phyloP scores from a whole-genome alignment of 1,140 invertebrate species.

The Drosophila leontia region DNA sequence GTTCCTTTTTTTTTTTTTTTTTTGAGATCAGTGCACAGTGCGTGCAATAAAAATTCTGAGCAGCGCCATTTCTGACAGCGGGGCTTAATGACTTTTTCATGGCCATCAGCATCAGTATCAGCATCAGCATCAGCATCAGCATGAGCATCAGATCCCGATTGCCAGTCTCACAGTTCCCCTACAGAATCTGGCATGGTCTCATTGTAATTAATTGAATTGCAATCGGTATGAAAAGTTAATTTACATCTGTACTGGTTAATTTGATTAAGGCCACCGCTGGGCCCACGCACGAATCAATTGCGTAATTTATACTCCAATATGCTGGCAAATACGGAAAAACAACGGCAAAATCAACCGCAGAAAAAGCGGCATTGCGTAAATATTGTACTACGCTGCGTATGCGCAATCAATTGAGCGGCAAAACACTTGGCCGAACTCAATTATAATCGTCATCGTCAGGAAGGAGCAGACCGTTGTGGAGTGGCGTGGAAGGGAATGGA shows the following conservation, averaged over 20 bases:
- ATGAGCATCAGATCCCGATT: conserved; percentile 2
- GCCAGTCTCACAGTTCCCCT: background rate
- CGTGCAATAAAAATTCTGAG: conserved; percentile 54
- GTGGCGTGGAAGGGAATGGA: conserved; percentile 1
- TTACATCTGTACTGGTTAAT: conserved; percentile 77
- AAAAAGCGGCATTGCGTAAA: conserved; percentile 48
- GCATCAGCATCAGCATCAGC: conserved; percentile 1
- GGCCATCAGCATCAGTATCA: conserved; percentile 20
- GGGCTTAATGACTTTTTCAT: conserved; percentile 58
- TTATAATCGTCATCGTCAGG: conserved; percentile 53
- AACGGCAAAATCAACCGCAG: conserved; percentile 36
- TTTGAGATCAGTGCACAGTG: conserved; percentile 64
- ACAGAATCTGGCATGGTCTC: conserved; percentile 29
- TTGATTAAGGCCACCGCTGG: conserved; percentile 66
- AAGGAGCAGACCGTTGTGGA: background rate
- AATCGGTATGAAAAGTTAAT: conserved; percentile 82
- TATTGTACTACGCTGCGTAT: conserved; percentile 67
- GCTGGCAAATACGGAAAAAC: conserved; percentile 32
- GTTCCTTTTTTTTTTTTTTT: conserved; percentile 5
- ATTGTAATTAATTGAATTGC: conserved; percentile 80
- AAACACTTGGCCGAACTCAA: conserved; percentile 74
- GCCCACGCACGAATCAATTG: conserved; percentile 50
- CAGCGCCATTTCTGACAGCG: conserved; percentile 22
- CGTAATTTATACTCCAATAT: conserved; percentile 56
- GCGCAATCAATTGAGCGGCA: conserved; percentile 78